A percentile compares a stretch with the other conserved stretches of the same genome.
Evolutionary conservation across 2,888 invertebrate genomes (phyloP).

Genomic region (Drosophila sordidula): DNA sequence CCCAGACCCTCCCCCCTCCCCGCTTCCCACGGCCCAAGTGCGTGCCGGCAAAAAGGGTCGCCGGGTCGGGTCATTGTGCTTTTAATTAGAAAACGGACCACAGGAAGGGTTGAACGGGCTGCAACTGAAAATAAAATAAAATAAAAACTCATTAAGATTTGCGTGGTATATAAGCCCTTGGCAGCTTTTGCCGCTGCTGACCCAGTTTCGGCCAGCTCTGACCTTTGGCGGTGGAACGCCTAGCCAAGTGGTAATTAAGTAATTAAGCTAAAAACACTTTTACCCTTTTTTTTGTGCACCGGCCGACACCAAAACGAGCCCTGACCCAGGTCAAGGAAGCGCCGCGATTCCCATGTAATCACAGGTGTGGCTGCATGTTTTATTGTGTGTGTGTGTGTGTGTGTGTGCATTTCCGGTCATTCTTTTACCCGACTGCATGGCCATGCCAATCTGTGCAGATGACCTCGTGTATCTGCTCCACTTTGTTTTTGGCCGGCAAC

Average conservation of each 20-base stretch:
- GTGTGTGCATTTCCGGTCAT: slow-evolving; percentile 68
- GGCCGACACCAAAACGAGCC: slow-evolving; percentile 37
- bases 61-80: slow-evolving; percentile 74
- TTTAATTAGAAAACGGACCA: slow-evolving; percentile 71
- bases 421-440: slow-evolving; percentile 60
- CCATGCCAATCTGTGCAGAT: slow-evolving; percentile 36
- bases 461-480: slow-evolving; percentile 27
- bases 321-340: slow-evolving; percentile 70
- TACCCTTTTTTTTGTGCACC: slow-evolving; percentile 37
- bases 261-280: slow-evolving; percentile 71
- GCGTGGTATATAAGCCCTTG: slow-evolving; percentile 47
- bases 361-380: slow-evolving; percentile 48
- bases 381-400: slow-evolving; percentile 10
- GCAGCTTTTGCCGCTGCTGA: slow-evolving; percentile 56
- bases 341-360: slow-evolving; percentile 27
- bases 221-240: slow-evolving; percentile 46
- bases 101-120: slow-evolving; percentile 16
- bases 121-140: slow-evolving; percentile 38
- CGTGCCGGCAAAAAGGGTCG: slow-evolving; percentile 61
- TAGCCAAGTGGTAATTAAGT: slow-evolving; percentile 64
- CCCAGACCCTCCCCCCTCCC: neutral
- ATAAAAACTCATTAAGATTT: slow-evolving; percentile 76
- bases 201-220: slow-evolving; percentile 61
- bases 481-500: slow-evolving; percentile 21
- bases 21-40: slow-evolving; percentile 31